These are phyloP conservation scores for Heliangelus exortis DNA, from an alignment of 2,797 vertebrate species.

Conservation along the genomic window DNA sequence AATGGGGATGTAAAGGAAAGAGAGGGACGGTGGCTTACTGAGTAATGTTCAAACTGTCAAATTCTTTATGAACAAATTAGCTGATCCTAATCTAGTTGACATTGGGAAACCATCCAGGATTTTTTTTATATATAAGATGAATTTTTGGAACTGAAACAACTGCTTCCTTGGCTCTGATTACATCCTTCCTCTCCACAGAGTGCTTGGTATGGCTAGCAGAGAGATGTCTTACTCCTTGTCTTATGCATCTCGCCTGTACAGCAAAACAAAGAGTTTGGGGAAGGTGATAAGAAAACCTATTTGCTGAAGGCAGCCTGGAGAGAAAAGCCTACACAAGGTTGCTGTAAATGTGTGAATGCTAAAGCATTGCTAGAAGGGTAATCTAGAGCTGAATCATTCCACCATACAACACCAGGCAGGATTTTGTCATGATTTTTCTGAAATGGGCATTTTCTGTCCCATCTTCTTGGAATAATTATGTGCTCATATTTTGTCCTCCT, in stretches of 20 bases:
- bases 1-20: slow-evolving; percentile 48
- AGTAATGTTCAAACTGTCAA: slow-evolving; percentile 64
- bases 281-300: neutral
- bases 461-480: neutral
- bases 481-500: neutral
- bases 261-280: neutral
- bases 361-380: neutral
- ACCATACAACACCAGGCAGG: neutral
- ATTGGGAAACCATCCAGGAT: slow-evolving; percentile 56
- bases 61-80: slow-evolving; percentile 71
- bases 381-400: neutral
- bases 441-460: neutral
- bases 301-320: neutral
- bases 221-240: neutral
- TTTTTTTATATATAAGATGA: slow-evolving; percentile 5
- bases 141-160: slow-evolving; percentile 59
- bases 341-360: neutral
- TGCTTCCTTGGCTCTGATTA: slow-evolving; percentile 22
- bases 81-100: slow-evolving; percentile 71
- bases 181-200: slow-evolving; percentile 35
- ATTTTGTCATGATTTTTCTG: neutral
- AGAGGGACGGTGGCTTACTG: slow-evolving; percentile 23
- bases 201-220: neutral
- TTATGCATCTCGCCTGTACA: neutral
- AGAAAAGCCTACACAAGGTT: neutral